A percentile compares a stretch with the other conserved stretches of the same genome.
Conservation (phyloP, 1,140 invertebrate species). For the Lepidostoma basale region DNA sequence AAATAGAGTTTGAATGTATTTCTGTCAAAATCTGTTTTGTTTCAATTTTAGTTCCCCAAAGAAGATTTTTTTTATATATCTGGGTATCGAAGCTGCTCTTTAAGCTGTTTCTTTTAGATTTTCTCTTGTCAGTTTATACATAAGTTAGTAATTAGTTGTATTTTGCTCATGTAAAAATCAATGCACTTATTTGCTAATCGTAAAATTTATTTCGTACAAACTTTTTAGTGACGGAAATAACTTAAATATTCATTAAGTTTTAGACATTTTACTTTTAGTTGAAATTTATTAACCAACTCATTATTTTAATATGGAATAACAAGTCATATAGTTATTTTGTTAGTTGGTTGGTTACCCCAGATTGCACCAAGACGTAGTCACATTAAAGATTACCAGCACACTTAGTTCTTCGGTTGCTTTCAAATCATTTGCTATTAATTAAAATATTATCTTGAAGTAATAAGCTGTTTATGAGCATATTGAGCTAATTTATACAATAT, state of each 20-base stretch:
- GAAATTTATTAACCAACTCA: slow-evolving; percentile 9
- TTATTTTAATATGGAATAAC: slow-evolving; percentile 2
- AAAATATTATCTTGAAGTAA: too few species aligned
- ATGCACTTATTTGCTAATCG: neutral
- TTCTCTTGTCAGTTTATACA: slow-evolving; percentile 6
- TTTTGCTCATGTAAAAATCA: neutral
- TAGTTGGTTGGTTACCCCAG: slow-evolving; percentile 9
- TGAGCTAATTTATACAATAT: too few species aligned
- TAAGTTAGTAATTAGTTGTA: slow-evolving; percentile 4
- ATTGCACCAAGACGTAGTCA: too few species aligned
- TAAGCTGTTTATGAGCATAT: too few species aligned
- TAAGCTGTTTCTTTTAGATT: too few species aligned
- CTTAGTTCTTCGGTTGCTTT: too few species aligned
- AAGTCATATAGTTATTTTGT: slow-evolving; percentile 14
- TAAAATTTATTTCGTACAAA: neutral
- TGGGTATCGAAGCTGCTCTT: too few species aligned
- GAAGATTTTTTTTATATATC: too few species aligned
- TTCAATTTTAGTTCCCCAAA: neutral
- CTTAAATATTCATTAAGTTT: neutral
- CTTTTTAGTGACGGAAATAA: neutral
- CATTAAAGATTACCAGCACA: too few species aligned
- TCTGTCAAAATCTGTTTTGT: too few species aligned
- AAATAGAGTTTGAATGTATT: too few species aligned
- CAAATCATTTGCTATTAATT: too few species aligned
- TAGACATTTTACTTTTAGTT: slow-evolving; percentile 3